Evolutionary conservation across 2,888 invertebrate genomes (phyloP).

Genomic region (Rhopalosiphum nymphaeae): DNA sequence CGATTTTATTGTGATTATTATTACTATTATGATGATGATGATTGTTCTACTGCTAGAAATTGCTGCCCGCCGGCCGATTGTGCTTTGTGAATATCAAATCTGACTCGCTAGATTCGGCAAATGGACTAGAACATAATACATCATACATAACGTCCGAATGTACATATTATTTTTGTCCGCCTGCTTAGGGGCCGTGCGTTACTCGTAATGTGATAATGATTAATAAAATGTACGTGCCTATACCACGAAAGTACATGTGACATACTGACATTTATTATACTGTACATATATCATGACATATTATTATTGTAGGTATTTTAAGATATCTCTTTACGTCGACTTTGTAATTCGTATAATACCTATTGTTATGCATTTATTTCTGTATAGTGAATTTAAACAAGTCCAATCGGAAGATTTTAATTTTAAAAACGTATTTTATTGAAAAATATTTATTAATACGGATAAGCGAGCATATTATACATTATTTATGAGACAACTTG

Average conservation of each 20-base stretch:
- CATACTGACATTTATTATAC: neutral
- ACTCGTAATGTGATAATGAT: neutral
- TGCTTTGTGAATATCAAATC: neutral
- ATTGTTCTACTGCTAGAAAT: neutral
- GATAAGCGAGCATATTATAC: neutral
- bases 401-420: neutral
- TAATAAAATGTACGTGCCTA: neutral
- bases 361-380: neutral
- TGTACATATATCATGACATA: neutral
- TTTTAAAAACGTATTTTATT: neutral
- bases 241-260: neutral
- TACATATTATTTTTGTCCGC: neutral
- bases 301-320: neutral
- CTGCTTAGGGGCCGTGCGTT: neutral
- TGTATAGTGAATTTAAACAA: neutral
- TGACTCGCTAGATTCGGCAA: neutral
- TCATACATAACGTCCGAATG: neutral
- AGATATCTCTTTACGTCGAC: neutral
- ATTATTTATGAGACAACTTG: constrained; percentile 29
- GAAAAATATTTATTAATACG: constrained; percentile 11
- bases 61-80: neutral
- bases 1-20: neutral
- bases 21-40: neutral
- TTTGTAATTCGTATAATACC: neutral
- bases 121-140: neutral